Evolutionary conservation across 1,140 invertebrate species (phyloP), one percentile per base, ranked within the genome.

Genomic region (Megalopta genalis): DNA sequence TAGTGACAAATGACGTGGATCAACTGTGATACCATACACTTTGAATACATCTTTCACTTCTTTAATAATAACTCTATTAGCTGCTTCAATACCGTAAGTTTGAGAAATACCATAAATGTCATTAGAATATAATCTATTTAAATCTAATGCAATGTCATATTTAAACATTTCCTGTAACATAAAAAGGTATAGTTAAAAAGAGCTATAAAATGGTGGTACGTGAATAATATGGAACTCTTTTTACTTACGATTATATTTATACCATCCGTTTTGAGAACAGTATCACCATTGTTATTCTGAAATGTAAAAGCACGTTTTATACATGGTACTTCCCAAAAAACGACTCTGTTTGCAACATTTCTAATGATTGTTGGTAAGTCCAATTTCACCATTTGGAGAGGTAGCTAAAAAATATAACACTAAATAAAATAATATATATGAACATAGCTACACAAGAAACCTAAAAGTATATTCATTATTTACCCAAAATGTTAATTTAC

Each of bases 41-140:
- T 96, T 96, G 91, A 99, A 99, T 21, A 99, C 98, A 90, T 97
- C 96, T 90, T 96, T 95, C 49, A 99, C 96, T 95, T 99, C 98
- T 85, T 95, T 96, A 27, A 98, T 95, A 72, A 99, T 97, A 12
- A 98, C 96, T 91, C 95, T 96, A 63, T 95, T 95, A 0, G 98
- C 99, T 14, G 99, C 99, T 94, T 99, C 99, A 82, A 99, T 99
- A 16, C 99, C 99, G 91, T 99, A 99, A 0, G 95, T 96, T 71
- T 95, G 93, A 0, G 97, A 96, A 83, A 99, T 96, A 10, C 95
- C 95, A 88, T 99, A 97, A 75, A 99, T 97, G 89, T 99, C 98
- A 89, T 99, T 99, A 14, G 96, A 97, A 90, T 99, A 99, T 0
- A 99, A 90, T 79, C 94, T 95, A 88, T 97, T 96, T 8, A 99